Percentiles rank a stretch among this genome's conserved stretches.
phyloP scores from a whole-genome alignment of 2,113 vertebrate species.

The Petaurus breviceps region DNA sequence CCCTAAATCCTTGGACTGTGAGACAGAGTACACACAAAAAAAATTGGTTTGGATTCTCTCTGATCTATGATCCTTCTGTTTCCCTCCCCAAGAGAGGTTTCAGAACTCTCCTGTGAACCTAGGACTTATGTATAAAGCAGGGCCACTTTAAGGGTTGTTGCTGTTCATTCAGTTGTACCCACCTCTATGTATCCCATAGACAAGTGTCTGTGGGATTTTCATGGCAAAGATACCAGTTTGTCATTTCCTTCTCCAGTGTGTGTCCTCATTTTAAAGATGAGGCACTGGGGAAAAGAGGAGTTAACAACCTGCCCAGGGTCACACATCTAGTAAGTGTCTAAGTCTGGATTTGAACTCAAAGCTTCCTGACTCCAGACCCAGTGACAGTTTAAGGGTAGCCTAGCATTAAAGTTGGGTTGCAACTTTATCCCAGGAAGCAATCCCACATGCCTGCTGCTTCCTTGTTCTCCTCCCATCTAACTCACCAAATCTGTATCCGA shows the following conservation, averaged over 20 bases:
- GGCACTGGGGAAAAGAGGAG: not conserved
- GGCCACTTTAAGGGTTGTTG: not conserved
- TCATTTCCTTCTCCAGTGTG: not conserved
- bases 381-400: not conserved
- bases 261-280: not conserved
- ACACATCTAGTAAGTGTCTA: not conserved
- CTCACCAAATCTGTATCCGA: constrained; percentile 90
- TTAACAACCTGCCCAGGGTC: not conserved
- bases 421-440: not conserved
- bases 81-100: not conserved
- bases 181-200: not conserved
- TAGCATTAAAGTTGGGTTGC: not conserved
- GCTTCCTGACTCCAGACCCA: not conserved
- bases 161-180: not conserved
- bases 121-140: not conserved
- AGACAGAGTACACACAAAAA: not conserved
- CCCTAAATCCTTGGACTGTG: not conserved
- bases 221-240: not conserved
- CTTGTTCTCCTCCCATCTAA: constrained; percentile 22
- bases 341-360: not conserved
- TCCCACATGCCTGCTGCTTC: not conserved
- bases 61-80: not conserved
- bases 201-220: not conserved
- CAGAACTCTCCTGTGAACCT: not conserved
- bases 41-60: constrained; percentile 10